phyloP scores from a whole-genome alignment of 2,113 vertebrate species.

The Hoplias malabaricus region DNA sequence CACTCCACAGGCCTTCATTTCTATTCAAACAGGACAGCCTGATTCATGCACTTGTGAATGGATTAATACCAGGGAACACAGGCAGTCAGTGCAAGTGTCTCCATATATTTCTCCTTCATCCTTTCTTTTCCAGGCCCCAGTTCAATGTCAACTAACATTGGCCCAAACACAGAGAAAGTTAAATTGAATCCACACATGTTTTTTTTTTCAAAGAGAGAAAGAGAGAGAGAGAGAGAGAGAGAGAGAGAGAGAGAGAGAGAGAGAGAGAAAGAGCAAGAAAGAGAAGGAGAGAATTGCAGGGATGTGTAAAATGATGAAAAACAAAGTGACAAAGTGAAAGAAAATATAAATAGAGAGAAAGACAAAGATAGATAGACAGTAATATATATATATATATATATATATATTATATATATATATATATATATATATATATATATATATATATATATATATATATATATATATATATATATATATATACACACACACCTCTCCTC shows the following conservation, averaged over 20 bases:
- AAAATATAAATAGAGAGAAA: too few species aligned
- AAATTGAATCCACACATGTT: slow-evolving; percentile 40
- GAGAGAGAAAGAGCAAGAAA: too few species aligned
- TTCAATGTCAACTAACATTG: slow-evolving; percentile 22
- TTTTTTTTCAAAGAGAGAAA: background rate
- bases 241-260: background rate
- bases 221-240: background rate
- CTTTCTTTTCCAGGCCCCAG: slow-evolving; percentile 26
- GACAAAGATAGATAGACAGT: too few species aligned
- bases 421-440: too few species aligned
- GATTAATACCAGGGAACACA: slow-evolving; percentile 12
- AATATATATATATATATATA: too few species aligned
- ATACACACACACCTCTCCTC: background rate
- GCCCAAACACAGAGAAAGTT: slow-evolving; percentile 27
- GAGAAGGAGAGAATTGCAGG: too few species aligned
- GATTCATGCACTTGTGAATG: slow-evolving; percentile 20
- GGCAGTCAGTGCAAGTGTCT: background rate
- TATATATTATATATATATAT: too few species aligned
- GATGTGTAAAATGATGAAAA: too few species aligned
- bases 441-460: too few species aligned
- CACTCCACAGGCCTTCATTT: slow-evolving; percentile 6
- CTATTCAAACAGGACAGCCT: background rate
- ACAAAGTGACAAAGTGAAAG: too few species aligned
- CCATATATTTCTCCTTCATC: background rate
- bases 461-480: too few species aligned